Conservation (phyloP, 2,113 vertebrate species). For the Alexandromys fortis region DNA sequence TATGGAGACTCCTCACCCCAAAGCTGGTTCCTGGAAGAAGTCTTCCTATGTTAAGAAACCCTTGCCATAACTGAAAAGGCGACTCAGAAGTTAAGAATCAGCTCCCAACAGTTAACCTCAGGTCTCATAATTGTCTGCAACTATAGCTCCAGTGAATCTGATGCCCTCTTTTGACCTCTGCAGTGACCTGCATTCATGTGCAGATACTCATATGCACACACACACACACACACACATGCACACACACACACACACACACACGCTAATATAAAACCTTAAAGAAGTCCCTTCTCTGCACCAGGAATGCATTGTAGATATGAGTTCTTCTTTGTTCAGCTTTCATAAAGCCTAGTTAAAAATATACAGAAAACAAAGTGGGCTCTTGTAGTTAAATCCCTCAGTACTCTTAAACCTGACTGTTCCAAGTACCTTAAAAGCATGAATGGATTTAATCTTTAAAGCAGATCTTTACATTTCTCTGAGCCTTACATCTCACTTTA, state of each 20-base stretch:
- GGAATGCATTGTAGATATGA: neutral
- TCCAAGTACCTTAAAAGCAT: neutral
- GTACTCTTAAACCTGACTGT: conserved; percentile 2
- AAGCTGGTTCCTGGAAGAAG: neutral
- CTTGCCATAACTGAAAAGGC: neutral
- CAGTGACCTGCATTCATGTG: neutral
- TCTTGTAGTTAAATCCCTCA: neutral
- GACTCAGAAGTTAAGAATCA: neutral
- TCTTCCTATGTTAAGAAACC: neutral
- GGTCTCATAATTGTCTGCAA: neutral
- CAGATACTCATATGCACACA: neutral
- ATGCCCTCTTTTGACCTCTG: neutral
- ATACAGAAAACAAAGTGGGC: neutral
- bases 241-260: neutral
- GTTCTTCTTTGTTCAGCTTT: neutral
- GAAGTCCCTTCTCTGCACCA: neutral
- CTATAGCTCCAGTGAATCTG: neutral
- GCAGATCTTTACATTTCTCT: neutral
- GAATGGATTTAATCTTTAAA: neutral
- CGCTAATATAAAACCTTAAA: neutral
- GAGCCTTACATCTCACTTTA: neutral
- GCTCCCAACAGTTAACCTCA: too few species aligned
- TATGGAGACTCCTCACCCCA: neutral
- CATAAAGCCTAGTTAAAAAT: neutral
- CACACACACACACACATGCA: neutral